Conservation (phyloP, 2,888 invertebrate genomes). For the Tipula confusa region DNA sequence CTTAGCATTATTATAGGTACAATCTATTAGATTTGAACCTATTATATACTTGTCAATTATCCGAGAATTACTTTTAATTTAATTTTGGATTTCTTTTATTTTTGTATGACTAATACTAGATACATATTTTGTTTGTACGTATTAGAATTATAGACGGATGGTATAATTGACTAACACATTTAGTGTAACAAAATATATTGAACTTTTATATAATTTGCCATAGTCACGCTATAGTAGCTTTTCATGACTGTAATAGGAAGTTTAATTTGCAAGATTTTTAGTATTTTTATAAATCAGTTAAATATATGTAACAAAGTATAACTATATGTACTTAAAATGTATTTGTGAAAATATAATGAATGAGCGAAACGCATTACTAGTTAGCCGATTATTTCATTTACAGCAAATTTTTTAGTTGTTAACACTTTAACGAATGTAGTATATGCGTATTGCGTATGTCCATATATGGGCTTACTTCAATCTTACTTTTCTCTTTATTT, state of each 20-base stretch:
- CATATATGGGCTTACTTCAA: conserved; percentile 27
- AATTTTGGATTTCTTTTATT: not conserved
- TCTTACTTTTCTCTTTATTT: not conserved
- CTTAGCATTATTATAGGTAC: no score
- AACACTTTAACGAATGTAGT: no score
- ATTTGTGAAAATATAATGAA: no score
- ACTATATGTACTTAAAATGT: no score
- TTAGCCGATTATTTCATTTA: no score
- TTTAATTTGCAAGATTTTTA: not conserved
- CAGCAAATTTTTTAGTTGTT: no score
- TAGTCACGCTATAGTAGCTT: not conserved
- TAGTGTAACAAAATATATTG: not conserved
- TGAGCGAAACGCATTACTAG: no score
- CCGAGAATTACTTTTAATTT: not conserved
- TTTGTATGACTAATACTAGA: not conserved
- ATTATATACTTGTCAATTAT: not conserved
- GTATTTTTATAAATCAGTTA: not conserved
- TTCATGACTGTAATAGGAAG: not conserved
- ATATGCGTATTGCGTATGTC: conserved; percentile 28
- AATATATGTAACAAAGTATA: no score
- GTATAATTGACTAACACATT: not conserved
- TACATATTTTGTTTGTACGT: no score
- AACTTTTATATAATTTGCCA: not conserved
- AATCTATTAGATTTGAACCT: not conserved
- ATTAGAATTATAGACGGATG: not conserved